Evolutionary conservation across 2,113 vertebrate species (phyloP), one percentile per base, ranked within the genome.

Genomic region (Neopipo cinnamomea): DNA sequence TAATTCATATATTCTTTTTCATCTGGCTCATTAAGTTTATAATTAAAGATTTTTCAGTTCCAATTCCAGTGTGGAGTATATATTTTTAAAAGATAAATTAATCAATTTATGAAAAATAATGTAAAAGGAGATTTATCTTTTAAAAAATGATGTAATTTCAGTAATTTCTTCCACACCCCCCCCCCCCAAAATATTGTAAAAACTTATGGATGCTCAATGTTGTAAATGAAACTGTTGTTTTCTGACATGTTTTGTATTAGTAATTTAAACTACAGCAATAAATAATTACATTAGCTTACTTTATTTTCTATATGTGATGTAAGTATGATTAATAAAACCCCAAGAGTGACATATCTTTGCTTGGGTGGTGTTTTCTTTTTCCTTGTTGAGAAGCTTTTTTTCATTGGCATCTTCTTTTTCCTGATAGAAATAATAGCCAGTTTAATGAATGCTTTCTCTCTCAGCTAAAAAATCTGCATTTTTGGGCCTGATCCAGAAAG

Each of bases 401-500:
- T 52, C 33, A 53, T 12, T 74, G 31, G 4, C 11, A 55, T 52
- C 13, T 75, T 80, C 8, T 83, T 77, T 92, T 74, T 23, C 15
- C 37, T 85, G 39, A 49, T 61, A 61, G n/a, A 74, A 66, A 61
- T 33, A 72, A 75, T 66, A 65, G 31, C 12, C 6, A 15, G 8
- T 62, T 78, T 67, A 93, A 56, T 37, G 25, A 95, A 75, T 70
- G 13, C 22, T 93, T 77, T 61, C 50, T 91, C 25, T 74, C 19
- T 88, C 41, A 76, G 46, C 22, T 68, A 58, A 88, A 91, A 82
- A 77, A 70, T 85, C 55, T 83, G 19, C 59, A 46, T 41, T 67
- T 93, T 90, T 77, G 75, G 44, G 25, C 14, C n/a, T 49, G 42
- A 84, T 74, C 68, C 91, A 96, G 67, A 80, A 85, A 88, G n/a